These are phyloP conservation scores for Acrocephalus scirpaceus DNA, from an alignment of 2,797 vertebrate species.

Conservation along the genomic window DNA sequence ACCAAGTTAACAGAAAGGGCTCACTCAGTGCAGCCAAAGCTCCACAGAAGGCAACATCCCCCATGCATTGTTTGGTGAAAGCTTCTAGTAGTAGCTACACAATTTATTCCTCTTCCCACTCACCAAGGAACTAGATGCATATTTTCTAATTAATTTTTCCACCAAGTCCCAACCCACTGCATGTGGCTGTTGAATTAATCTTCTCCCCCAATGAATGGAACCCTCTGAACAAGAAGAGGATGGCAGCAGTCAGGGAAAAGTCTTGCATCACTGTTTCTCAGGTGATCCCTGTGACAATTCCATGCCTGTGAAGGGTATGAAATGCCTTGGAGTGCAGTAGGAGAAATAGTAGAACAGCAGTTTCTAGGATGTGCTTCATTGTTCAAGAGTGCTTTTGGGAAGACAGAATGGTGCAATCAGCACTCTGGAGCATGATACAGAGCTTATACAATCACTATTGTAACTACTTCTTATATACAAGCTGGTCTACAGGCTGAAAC, in stretches of 20 bases:
- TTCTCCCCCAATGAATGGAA: not conserved
- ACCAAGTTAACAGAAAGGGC: not conserved
- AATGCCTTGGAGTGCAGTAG: not conserved
- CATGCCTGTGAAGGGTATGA: not conserved
- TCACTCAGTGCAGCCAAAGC: not conserved
- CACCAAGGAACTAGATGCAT: not conserved
- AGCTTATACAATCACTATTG: not conserved
- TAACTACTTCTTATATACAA: not conserved
- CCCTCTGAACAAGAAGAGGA: not conserved
- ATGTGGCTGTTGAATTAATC: not conserved
- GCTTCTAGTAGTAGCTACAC: not conserved
- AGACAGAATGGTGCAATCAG: not conserved
- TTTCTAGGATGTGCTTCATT: not conserved
- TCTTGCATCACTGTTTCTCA: not conserved
- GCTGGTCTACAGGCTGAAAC: not conserved
- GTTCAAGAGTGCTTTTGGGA: not conserved
- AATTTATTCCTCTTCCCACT: not conserved
- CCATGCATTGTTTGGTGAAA: not conserved
- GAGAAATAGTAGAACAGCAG: not conserved
- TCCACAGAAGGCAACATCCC: not conserved
- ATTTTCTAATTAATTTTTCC: not conserved
- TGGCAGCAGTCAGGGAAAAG: not conserved
- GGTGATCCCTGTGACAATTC: not conserved
- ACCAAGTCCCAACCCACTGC: not conserved
- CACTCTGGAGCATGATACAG: not conserved